Base-by-base conservation (phyloP, 2,797 vertebrate genomes). In the Pogoniulus pusillus region DNA sequence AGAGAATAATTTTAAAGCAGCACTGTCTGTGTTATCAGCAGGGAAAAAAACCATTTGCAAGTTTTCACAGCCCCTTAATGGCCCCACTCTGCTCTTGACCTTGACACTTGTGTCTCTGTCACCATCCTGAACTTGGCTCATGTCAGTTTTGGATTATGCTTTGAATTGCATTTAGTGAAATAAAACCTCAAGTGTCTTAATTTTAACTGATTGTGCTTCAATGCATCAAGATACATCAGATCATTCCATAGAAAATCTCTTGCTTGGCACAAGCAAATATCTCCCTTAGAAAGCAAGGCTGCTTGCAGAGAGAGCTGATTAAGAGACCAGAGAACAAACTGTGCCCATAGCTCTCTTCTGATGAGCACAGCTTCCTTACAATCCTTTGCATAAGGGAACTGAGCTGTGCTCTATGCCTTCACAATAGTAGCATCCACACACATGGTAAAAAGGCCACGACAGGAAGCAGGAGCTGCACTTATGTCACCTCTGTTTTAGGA, bases 11-110 rank as follows among this genome's bases (percentile, higher is more conserved):
- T 78, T 34, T 73, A 26, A 87, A 93, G 59, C 12, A 77, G 49
- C 62, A 88, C 55, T 22, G 39, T 87, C 45, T 89, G 39, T 54
- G 23, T 71, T 73, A 90, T 30, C 60, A 74, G 35, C 63, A 72
- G 80, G 51, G 43, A 53, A 82, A 84, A 82, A 79, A 34, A 8
- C 18, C 45, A 37, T 72, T 79, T 78, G 53, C 58, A 66, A 91
- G n/a, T 89, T 75, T 79, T 71, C 63, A 70, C 62, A 85, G 78
- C 51, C 45, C 16, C n/a, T 76, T 49, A 62, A 60, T 34, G 16
- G 49, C 43, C 49, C 20, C n/a, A 15, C 8, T 88, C 58, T 26
- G 13, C 60, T 89, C 24, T n/a, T 71, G 57, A 82, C 89, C 76
- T 68, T 89, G 74, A 65, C 23, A 8, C 12, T 53, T 47, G 2